phyloP scores from a whole-genome alignment of 2,113 vertebrate species.

The Fulica atra region DNA sequence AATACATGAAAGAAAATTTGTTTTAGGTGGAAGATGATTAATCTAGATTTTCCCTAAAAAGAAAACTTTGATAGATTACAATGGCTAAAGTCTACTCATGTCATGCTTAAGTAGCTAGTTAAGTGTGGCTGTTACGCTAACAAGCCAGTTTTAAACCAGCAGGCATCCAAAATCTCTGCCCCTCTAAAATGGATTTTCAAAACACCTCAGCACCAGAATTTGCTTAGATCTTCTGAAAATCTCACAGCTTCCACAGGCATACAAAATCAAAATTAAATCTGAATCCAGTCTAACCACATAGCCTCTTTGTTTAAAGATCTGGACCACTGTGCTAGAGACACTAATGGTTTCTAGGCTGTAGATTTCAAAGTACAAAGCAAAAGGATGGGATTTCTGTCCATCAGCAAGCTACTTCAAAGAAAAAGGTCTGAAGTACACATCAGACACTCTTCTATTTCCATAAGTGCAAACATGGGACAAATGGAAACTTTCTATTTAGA shows the following conservation, averaged over 20 bases:
- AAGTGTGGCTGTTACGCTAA: not conserved
- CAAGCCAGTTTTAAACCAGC: not conserved
- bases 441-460: not conserved
- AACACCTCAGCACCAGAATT: not conserved
- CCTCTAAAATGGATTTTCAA: not conserved
- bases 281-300: not conserved
- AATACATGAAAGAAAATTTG: accelerated
- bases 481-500: not conserved
- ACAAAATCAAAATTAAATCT: not conserved
- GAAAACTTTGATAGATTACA: not conserved
- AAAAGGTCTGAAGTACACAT: not conserved
- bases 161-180: not conserved
- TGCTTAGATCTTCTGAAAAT: not conserved
- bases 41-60: not conserved
- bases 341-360: not conserved
- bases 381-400: not conserved
- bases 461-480: not conserved
- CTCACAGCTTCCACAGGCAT: not conserved
- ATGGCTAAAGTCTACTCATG: not conserved
- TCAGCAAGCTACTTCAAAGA: not conserved
- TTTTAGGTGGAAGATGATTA: not conserved
- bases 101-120: not conserved
- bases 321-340: constrained; percentile 10
- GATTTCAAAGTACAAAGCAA: not conserved
- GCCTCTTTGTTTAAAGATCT: not conserved